Conservation (phyloP, 2,113 vertebrate genomes). For the Hemichromis elongatus region DNA sequence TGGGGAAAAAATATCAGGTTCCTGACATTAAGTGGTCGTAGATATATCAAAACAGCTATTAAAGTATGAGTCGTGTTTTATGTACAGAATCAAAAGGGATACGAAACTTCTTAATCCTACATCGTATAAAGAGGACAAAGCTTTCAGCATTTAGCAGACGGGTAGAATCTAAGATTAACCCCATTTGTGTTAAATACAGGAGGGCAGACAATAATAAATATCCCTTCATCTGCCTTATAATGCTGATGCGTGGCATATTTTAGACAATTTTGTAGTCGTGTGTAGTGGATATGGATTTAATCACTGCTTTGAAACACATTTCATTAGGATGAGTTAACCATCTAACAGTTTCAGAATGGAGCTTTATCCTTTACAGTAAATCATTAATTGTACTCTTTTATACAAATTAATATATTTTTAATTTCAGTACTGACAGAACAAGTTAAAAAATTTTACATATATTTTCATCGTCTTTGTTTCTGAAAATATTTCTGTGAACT, state of each 20-base stretch:
- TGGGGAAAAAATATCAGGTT: neutral
- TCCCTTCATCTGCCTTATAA: neutral
- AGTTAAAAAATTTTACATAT: neutral
- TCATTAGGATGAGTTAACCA: neutral
- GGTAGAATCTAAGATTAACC: conserved; percentile 49
- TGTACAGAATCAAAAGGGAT: neutral
- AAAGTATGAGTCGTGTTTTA: neutral
- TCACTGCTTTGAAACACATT: neutral
- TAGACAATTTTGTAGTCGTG: neutral
- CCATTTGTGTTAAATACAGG: conserved; percentile 7
- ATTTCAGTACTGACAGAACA: neutral
- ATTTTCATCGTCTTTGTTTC: neutral
- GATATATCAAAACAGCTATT: neutral
- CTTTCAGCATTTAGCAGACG: neutral
- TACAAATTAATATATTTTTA: neutral
- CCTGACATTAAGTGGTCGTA: neutral
- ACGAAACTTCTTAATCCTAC: conserved; percentile 8
- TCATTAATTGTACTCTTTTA: neutral
- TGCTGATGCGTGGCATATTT: neutral
- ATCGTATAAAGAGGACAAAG: neutral
- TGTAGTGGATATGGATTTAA: neutral
- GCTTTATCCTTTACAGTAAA: neutral
- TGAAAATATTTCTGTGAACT: neutral
- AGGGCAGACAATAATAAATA: neutral
- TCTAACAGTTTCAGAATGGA: neutral